Base-by-base conservation (phyloP, 2,113 vertebrate genomes). In the Carassius gibelio region DNA sequence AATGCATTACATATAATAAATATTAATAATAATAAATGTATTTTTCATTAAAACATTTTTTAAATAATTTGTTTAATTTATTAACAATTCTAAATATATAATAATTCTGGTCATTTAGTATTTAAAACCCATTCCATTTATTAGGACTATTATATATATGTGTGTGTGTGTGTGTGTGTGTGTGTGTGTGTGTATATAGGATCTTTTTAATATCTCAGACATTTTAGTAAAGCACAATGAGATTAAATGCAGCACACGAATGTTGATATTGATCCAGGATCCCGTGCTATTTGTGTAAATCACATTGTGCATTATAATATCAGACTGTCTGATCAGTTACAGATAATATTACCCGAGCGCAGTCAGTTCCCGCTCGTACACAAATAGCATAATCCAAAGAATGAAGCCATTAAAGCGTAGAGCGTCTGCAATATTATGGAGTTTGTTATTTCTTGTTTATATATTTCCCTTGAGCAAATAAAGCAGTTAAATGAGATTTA, bases 401-500 rank as follows among this genome's bases (percentile, higher is more conserved):
- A 77, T 55, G 19, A 76, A 45, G 19, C 8, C 69, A 72, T 74
- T 74, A 74, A 48, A 48, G 42, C 21, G 72, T 26, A 48, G 1
- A 4, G 8, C 42, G 10, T n/a, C 38, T 23, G 15, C 26, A 57
- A 34, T 17, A 76, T 84, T 17, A 77, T 34, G 34, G 34, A 76
- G 72, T 64, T 62, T 45, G 23, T 61, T 62, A 45, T 81, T 48
- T 64, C 23, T 72, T 72, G 38, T 14, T 57, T 76, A 42, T 61
- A 72, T 84, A 84, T 83, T 75, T 71, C 15, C 19, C 61, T 4
- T 3, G 38, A 69, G 57, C n/a, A 42, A 42, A 78, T 23, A 42
- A 84, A 84, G 77, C 84, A 84, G 38, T 68, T 42, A 57, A 84
- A 48, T 59, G 45, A 59, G 62, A 59, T 75, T 52, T 26, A 61